These are phyloP conservation scores for Pseudorhiza aurosa DNA, from an alignment of 30 jellyfish, hydroid and myxozoan genomes.

Conservation along the genomic window DNA sequence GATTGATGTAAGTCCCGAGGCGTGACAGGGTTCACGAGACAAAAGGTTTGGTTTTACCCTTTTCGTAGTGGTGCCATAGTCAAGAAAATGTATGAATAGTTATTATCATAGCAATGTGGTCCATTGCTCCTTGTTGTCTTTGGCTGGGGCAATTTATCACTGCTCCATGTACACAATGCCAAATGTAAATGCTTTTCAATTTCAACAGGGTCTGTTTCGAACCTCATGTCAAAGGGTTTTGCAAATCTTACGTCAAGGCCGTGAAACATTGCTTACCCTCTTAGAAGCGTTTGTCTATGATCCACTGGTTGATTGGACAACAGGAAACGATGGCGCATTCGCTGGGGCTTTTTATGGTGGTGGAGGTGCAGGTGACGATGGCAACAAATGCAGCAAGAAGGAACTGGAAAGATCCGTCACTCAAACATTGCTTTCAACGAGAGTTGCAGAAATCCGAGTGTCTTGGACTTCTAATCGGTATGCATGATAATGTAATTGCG, in stretches of 20 bases:
- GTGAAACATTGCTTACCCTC: conserved; percentile 94
- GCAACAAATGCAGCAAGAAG: conserved; percentile 79
- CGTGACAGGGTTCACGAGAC: too few species aligned
- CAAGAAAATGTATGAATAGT: too few species aligned
- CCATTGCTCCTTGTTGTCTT: too few species aligned
- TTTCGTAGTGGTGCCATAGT: too few species aligned
- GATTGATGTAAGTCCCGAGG: too few species aligned
- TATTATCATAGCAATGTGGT: too few species aligned
- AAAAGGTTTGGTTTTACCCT: too few species aligned
- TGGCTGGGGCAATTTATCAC: too few species aligned
- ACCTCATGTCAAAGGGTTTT: conserved; percentile 85
- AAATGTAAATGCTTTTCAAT: too few species aligned
- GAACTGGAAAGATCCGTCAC: conserved; percentile 98
- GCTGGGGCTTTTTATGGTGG: conserved; percentile 99
- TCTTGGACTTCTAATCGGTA: conserved; percentile 93
- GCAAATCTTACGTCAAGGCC: conserved; percentile 92
- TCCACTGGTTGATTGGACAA: conserved; percentile 99
- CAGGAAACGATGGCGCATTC: conserved; percentile 97
- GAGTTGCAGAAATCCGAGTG: conserved; percentile 95
- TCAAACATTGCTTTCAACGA: conserved; percentile 91
- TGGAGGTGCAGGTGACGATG: conserved; percentile 91
- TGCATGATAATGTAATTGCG: not conserved
- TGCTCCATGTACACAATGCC: too few species aligned
- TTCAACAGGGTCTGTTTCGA: conserved; percentile 89
- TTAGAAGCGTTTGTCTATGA: conserved; percentile 98